Conservation (phyloP, 2,113 vertebrate species). For the Theristicus caerulescens region DNA sequence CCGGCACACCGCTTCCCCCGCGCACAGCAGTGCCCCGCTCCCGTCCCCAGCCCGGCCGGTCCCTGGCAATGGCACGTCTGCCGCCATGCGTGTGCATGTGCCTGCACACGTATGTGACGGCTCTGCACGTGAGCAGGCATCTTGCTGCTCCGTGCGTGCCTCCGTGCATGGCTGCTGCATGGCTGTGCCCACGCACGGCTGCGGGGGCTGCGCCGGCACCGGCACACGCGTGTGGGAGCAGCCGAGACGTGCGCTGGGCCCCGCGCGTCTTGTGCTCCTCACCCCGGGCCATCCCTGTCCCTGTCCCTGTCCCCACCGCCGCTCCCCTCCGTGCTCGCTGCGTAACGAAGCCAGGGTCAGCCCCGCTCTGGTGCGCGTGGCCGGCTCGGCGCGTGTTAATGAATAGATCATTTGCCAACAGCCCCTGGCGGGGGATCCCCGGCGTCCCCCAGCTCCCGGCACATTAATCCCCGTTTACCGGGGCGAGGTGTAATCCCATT, state of each 20-base stretch:
- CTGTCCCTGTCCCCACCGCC: too few relatives aligned
- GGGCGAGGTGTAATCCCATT: slow-evolving; percentile 27
- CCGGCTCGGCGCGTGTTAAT: neutral
- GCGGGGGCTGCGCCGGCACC: neutral
- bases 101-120: neutral
- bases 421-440: neutral
- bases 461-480: neutral
- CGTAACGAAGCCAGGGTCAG: neutral
- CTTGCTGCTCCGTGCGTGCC: fast-evolving
- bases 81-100: fast-evolving
- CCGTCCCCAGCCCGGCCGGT: neutral
- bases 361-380: fast-evolving
- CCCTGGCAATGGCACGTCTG: fast-evolving
- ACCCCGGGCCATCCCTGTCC: too few relatives aligned
- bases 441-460: neutral
- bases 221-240: neutral
- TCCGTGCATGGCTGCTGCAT: fast-evolving
- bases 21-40: fast-evolving
- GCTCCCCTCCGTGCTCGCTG: fast-evolving
- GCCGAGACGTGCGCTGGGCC: fast-evolving
- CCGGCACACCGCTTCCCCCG: neutral
- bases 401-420: slow-evolving; percentile 44
- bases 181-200: too few relatives aligned
- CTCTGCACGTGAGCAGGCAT: fast-evolving
- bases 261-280: fast-evolving